Percentiles rank a stretch among this genome's conserved stretches.
These are phyloP conservation scores for Anthonomus grandis DNA, from an alignment of 1,140 invertebrate genomes.

Conservation along the genomic window DNA sequence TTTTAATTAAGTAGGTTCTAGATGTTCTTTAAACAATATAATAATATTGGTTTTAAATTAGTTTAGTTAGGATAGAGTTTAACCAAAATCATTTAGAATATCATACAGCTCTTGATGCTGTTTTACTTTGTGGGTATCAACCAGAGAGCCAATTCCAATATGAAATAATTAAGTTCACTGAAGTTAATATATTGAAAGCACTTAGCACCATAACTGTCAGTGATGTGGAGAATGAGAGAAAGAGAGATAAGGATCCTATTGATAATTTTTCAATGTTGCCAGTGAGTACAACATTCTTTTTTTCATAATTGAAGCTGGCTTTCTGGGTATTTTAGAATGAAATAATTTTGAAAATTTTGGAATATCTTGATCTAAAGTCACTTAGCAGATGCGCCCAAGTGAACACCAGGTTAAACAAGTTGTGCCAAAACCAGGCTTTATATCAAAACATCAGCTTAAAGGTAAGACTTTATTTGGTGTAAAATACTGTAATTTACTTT, in stretches of 20 bases:
- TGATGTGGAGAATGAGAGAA: slow-evolving; percentile 9
- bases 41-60: slow-evolving; percentile 46
- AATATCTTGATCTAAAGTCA: slow-evolving; percentile 74
- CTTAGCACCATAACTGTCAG: not conserved
- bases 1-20: slow-evolving; percentile 61
- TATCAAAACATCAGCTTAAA: slow-evolving; percentile 78
- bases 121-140: slow-evolving; percentile 63
- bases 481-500: too few relatives aligned
- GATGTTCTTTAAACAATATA: not conserved
- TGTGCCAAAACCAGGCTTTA: slow-evolving; percentile 71
- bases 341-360: slow-evolving; percentile 67
- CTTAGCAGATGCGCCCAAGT: slow-evolving; percentile 72
- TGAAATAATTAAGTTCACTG: slow-evolving; percentile 28
- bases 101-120: slow-evolving; percentile 85
- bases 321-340: slow-evolving; percentile 47
- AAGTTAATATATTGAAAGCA: slow-evolving; percentile 5
- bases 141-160: slow-evolving; percentile 30
- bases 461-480: too few relatives aligned
- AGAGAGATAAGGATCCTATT: not conserved
- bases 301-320: not conserved
- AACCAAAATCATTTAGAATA: slow-evolving; percentile 77
- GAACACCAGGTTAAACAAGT: slow-evolving; percentile 68
- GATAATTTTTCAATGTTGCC: slow-evolving; percentile 48
- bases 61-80: slow-evolving; percentile 77
- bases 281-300: slow-evolving; percentile 43